Evolutionary conservation across 2,888 invertebrate species (phyloP).

Genomic region (Lomographa bimaculata): DNA sequence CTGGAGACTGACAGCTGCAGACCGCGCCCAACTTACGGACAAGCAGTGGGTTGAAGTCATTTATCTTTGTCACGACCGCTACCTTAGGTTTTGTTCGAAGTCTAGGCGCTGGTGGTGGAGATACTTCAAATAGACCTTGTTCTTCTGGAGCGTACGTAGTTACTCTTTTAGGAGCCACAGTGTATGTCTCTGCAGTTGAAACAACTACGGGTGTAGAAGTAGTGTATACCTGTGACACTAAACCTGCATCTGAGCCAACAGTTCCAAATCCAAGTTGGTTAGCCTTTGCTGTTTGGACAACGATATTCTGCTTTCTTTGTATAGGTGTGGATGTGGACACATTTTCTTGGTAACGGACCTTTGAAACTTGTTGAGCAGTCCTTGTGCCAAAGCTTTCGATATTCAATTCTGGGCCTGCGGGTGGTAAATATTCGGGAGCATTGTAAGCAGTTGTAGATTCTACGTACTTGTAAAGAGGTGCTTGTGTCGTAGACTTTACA

Average conservation of each 20-base stretch:
- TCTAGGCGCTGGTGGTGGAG: constrained; percentile 51
- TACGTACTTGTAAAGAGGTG: constrained; percentile 46
- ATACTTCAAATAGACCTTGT: constrained; percentile 69
- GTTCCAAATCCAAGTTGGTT: constrained; percentile 64
- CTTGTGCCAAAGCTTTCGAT: constrained; percentile 52
- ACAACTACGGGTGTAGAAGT: constrained; percentile 56
- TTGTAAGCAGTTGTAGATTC: constrained; percentile 56
- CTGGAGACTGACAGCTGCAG: constrained; percentile 87
- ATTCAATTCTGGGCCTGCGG: constrained; percentile 49
- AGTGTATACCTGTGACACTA: constrained; percentile 62
- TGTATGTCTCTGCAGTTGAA: constrained; percentile 51
- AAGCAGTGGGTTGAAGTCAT: constrained; percentile 88
- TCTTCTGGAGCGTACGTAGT: constrained; percentile 60
- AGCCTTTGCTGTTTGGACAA: constrained; percentile 66
- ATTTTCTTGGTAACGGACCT: constrained; percentile 53
- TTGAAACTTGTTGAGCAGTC: constrained; percentile 39
- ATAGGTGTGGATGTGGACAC: constrained; percentile 45
- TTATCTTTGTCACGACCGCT: constrained; percentile 86
- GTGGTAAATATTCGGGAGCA: constrained; percentile 67
- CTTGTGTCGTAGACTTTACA: constrained; percentile 46
- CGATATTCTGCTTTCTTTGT: constrained; percentile 63
- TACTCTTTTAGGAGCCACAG: constrained; percentile 43
- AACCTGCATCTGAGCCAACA: constrained; percentile 61
- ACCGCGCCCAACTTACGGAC: constrained; percentile 89
- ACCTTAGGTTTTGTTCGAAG: constrained; percentile 75